Evolutionary conservation across 1,140 invertebrate species (phyloP).

Genomic region (Formica exsecta): DNA sequence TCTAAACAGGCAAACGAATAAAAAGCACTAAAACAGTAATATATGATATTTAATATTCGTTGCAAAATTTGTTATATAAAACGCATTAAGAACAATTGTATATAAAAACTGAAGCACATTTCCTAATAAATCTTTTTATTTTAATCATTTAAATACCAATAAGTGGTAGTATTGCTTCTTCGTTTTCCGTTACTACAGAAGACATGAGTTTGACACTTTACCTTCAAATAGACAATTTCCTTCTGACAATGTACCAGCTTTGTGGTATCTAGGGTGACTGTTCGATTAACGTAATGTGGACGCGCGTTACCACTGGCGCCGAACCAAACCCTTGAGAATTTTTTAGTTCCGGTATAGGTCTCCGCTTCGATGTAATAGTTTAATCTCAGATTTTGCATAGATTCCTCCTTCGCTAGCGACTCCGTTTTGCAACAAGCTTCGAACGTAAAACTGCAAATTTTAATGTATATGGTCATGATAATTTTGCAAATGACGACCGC

Average conservation of each 20-base stretch:
- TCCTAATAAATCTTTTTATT: neutral
- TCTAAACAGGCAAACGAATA: neutral
- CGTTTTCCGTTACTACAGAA: too few species aligned
- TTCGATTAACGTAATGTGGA: slow-evolving; percentile 88
- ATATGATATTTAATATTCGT: neutral
- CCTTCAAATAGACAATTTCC: slow-evolving; percentile 93
- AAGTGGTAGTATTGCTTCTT: neutral
- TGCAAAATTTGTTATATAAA: slow-evolving; percentile 4
- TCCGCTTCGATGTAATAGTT: slow-evolving; percentile 94
- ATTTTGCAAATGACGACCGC: too few species aligned
- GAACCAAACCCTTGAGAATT: slow-evolving; percentile 94
- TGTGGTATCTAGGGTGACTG: slow-evolving; percentile 87
- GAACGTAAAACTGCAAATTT: slow-evolving; percentile 91
- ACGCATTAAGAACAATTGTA: neutral
- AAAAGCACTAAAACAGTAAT: neutral
- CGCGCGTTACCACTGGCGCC: slow-evolving; percentile 84
- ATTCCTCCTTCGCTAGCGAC: slow-evolving; percentile 88
- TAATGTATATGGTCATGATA: neutral
- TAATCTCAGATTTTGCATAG: slow-evolving; percentile 87
- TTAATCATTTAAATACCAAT: neutral
- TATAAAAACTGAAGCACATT: neutral
- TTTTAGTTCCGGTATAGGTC: slow-evolving; percentile 91
- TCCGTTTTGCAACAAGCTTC: slow-evolving; percentile 94
- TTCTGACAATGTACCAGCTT: slow-evolving; percentile 89
- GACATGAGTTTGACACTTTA: slow-evolving; percentile 69